Evolutionary conservation across 2,797 vertebrate species (phyloP), one percentile per base, ranked within the genome.

Genomic region (Furcifer pardalis): DNA sequence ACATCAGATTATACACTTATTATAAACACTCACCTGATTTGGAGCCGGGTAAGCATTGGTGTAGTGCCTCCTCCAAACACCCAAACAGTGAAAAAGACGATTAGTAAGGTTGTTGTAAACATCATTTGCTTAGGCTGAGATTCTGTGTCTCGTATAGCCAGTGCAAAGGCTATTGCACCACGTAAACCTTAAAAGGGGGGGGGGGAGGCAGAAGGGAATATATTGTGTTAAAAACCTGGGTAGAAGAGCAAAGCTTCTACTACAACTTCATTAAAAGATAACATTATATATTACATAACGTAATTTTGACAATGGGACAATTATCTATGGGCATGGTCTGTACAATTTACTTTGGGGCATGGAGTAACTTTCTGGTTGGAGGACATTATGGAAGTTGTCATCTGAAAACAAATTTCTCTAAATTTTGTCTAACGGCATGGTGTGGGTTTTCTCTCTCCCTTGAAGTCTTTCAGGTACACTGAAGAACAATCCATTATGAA

Each of bases 41-140:
- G 94, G 85, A 98, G 96, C 94, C 92, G 93, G 0, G 93, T 86
- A 75, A 98, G 95, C 96, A 97, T 93, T 0, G 97, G 95, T 0
- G 94, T 94, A 0, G 97, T 96, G 46, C 96, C 95, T 0, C 96
- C 95, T 35, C 97, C 97, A 6, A 97, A 94, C 1, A 97, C 94
- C 97, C 97, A 97, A 88, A 97, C 94, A 0, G 96, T 97, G 94
- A 96, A 96, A 90, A 96, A 93, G 21, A 97, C 96, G 0, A 97
- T 90, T 68, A 97, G 94, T 84, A 98, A 94, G 0, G 96, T 95
- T 68, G 97, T 97, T 89, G 92, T 97, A 79, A 98, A 93, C 96
- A 97, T 96, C 94, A 96, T 95, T 88, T 95, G 94, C 12, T 93
- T 94, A 60, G 93, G 95, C 63, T 96, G 95, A 0, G 96, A 95